Evolutionary conservation across 1,140 invertebrate genomes (phyloP).

Genomic region (Stenopsyche tienmushanensis): DNA sequence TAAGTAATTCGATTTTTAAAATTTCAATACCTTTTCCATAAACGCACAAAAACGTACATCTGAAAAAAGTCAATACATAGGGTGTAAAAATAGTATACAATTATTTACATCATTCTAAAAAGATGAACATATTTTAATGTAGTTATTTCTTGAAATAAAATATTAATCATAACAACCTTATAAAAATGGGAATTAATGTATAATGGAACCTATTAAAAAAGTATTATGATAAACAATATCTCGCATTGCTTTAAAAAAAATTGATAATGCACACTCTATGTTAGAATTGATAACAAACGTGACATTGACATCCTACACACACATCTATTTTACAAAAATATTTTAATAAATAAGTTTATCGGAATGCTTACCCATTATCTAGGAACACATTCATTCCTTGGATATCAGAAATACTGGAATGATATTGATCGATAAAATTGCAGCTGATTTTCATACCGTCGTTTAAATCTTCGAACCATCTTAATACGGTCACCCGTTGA

Average conservation of each 20-base stretch:
- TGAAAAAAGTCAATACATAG: no score
- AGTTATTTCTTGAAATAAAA: no score
- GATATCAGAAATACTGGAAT: slow-evolving; percentile 60
- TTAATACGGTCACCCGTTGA: slow-evolving; percentile 59
- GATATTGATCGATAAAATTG: slow-evolving; percentile 48
- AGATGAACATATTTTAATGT: no score
- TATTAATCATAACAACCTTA: no score
- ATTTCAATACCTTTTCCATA: slow-evolving; percentile 60
- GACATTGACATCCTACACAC: background rate
- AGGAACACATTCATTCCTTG: slow-evolving; percentile 58
- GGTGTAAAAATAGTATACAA: no score
- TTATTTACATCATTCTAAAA: no score
- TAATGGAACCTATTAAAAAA: background rate
- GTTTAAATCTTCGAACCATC: slow-evolving; percentile 45
- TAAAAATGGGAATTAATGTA: no score
- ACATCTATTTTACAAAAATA: no score
- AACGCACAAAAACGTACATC: slow-evolving; percentile 51
- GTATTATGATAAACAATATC: background rate
- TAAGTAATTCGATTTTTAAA: slow-evolving; percentile 32
- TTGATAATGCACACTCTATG: background rate
- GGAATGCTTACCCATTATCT: slow-evolving; percentile 43
- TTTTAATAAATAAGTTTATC: background rate
- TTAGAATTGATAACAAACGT: background rate
- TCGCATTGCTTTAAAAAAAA: background rate
- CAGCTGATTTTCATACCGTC: slow-evolving; percentile 43